Base-by-base conservation (phyloP, 2,113 vertebrate species). In the Rutilus rutilus region DNA sequence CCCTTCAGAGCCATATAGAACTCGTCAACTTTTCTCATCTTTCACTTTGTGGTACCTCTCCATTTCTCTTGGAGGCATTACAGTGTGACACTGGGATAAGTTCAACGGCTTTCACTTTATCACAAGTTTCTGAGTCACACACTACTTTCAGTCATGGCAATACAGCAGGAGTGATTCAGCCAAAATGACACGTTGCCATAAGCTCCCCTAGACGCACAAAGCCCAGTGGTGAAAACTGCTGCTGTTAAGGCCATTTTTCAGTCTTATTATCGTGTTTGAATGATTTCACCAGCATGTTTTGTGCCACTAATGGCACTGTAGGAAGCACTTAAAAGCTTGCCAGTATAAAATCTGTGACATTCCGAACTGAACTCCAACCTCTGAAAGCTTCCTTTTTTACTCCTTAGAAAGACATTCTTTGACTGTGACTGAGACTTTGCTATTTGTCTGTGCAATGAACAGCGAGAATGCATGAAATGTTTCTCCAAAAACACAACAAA, bases 221-320 rank as follows among this genome's bases (percentile, higher is more conserved):
- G 54, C 92, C 88, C 83, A 47, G 59, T 86, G 39, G 39, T 84
- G 81, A 91, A 86, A 89, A 88, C 88, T 86, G 85, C 82, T 83
- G 77, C 54, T 82, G 65, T 91, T 90, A 90, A 86, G 90, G 87
- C 88, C 83, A 88, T 86, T 92, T 87, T 82, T 91, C 88, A 85
- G 88, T 74, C 21, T 92, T 89, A 83, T 88, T 89, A 89, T 88
- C 90, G 89, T 86, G 77, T 86, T 92, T 88, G 92, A 93, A 92
- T 91, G 89, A 88, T 92, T 88, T 85, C 86, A 85, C 91, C 93
- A 71, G 93, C 90, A 92, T 90, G 91, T 88, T 89, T 91, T 92
- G 91, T 91, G 91, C 91, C 87, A 84, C 90, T 94, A 94, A 94
- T 94, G 92, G 93, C 91, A 73, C 87, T 89, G 89, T 88, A 93